These are phyloP conservation scores for Sycophila sp. DNA, from an alignment of 1,140 invertebrate genomes.

Conservation along the genomic window DNA sequence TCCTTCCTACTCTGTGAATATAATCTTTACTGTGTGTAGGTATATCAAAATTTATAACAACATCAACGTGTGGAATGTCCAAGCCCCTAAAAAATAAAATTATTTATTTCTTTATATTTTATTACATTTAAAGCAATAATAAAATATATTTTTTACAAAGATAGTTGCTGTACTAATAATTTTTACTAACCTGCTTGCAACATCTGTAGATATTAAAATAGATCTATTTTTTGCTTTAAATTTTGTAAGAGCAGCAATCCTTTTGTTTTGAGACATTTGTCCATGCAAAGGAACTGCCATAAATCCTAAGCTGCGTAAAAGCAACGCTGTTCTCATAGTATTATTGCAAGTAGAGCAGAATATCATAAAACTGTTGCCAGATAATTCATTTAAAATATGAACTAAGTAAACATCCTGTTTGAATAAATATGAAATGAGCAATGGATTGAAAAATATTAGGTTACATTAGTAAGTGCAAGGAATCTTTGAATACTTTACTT, in stretches of 20 bases:
- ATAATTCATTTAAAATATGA: constrained; percentile 94
- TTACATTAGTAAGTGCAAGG: no score
- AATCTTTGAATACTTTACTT: no score
- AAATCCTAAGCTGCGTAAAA: constrained; percentile 89
- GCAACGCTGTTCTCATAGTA: constrained; percentile 86
- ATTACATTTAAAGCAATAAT: constrained; percentile 23
- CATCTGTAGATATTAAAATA: constrained; percentile 96
- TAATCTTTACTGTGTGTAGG: constrained; percentile 97
- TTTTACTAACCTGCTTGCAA: constrained; percentile 85
- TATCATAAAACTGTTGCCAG: constrained; percentile 97
- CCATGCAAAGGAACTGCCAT: constrained; percentile 96
- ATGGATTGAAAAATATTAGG: no score
- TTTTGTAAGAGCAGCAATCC: constrained; percentile 90
- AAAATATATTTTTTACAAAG: constrained; percentile 12
- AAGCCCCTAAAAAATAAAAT: constrained; percentile 78
- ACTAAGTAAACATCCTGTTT: constrained; percentile 93
- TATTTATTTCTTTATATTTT: constrained; percentile 9
- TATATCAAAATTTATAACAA: constrained; percentile 98
- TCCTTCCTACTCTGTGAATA: constrained; percentile 95
- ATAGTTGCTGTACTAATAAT: neutral
- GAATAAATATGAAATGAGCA: no score
- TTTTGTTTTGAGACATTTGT: constrained; percentile 95
- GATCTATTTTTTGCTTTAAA: constrained; percentile 90
- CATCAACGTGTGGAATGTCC: constrained; percentile 98
- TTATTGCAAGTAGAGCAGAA: constrained; percentile 96